Evolutionary conservation across 2,888 invertebrate species (phyloP), one percentile per base, ranked within the genome.

Genomic region (Xanthia togata): DNA sequence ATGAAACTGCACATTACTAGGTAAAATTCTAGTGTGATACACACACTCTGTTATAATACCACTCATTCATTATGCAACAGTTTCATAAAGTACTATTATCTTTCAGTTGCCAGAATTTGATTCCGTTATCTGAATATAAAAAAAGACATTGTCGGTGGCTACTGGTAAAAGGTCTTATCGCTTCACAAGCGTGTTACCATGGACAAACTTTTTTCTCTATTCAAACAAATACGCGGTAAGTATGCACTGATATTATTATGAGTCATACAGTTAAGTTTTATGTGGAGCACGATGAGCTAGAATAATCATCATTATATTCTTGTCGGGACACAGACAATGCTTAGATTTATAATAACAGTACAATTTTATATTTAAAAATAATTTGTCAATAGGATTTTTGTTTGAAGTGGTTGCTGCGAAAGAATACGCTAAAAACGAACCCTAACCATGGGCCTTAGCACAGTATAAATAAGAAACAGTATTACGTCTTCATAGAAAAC

Each of bases 81-180:
- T 31, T 31, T 31, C 31, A 31, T 31, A 31, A 31, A 31, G 2
- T 31, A 31, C 31, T 31, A 31, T 31, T 31, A 31, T 82, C 71
- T 69, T 67, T 72, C 73, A 78, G 73, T 83, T 78, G 65, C 83
- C 86, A 85, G 83, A 83, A 83, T 14, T 83, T 74, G 68, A 74
- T 62, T 72, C 62, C 65, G 62, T 78, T 83, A 83, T 82, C 83
- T 74, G 83, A 85, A 85, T 72, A 83, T 73, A 85, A 83, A 85
- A n/a, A 82, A 82, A 73, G 60, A 82, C 60, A 74, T 85, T 83
- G 83, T 78, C 65, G 59, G 62, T 65, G 57, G 73, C 47, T 72
- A 64, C 86, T 82, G 69, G 85, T 44, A 65, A 78, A 70, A 76
- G 23, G 1, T 2, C 23, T 84, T 82, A 82, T 84, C 82, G 38